These are phyloP conservation scores for Mallateleia sp. DNA, from an alignment of 2,888 invertebrate genomes.

Conservation along the genomic window DNA sequence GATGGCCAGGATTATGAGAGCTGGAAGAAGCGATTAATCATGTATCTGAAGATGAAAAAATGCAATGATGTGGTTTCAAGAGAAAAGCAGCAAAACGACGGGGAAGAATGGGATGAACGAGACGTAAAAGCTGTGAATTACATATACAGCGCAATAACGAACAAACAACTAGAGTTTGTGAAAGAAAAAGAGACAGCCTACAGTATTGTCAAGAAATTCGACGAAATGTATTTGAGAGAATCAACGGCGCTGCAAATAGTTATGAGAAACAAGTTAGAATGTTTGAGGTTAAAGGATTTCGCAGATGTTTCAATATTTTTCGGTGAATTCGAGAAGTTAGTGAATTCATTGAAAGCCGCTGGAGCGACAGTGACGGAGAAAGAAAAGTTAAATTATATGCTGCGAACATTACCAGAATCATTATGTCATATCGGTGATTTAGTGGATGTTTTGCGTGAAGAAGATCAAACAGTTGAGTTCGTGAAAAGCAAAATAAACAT, in stretches of 20 bases:
- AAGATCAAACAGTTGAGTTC: slow-evolving; percentile 80
- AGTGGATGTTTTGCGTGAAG: slow-evolving; percentile 76
- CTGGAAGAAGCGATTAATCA: slow-evolving; percentile 78
- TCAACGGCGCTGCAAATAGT: slow-evolving; percentile 79
- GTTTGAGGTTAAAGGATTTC: slow-evolving; percentile 75
- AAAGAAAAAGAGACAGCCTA: slow-evolving; percentile 69
- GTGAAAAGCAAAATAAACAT: slow-evolving; percentile 80
- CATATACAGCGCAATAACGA: slow-evolving; percentile 58
- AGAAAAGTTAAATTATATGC: slow-evolving; percentile 82
- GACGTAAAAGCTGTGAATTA: slow-evolving; percentile 79
- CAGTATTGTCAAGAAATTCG: slow-evolving; percentile 79
- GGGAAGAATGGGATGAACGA: slow-evolving; percentile 69
- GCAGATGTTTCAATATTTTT: slow-evolving; percentile 72
- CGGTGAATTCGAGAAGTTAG: slow-evolving; percentile 34
- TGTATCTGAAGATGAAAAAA: slow-evolving; percentile 74
- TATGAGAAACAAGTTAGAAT: slow-evolving; percentile 67
- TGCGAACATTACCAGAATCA: slow-evolving; percentile 78
- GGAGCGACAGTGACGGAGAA: slow-evolving; percentile 77
- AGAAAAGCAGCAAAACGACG: slow-evolving; percentile 5
- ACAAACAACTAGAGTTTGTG: slow-evolving; percentile 73
- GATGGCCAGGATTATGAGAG: slow-evolving; percentile 77
- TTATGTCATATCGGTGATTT: slow-evolving; percentile 81
- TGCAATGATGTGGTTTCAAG: slow-evolving; percentile 58
- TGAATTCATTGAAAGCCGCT: slow-evolving; percentile 79
- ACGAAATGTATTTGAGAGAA: slow-evolving; percentile 75